A percentile compares a stretch with the other conserved stretches of the same genome.
Conservation (phyloP, 2,888 invertebrate species). For the Lasiommata megera region DNA sequence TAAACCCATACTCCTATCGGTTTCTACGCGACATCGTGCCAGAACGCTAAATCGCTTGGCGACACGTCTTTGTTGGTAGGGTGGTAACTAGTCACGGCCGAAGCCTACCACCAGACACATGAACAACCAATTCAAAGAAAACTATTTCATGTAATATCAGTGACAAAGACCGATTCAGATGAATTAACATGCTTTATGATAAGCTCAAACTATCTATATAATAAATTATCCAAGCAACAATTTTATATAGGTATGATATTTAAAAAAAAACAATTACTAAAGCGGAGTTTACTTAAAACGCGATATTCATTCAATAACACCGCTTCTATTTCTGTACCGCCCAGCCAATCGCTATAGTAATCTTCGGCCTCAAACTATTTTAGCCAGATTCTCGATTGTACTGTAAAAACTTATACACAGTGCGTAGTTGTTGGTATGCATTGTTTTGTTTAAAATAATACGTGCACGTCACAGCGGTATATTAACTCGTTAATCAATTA, state of each 20-base stretch:
- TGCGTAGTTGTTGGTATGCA: neutral
- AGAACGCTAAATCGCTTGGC: too few species aligned
- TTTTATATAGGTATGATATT: neutral
- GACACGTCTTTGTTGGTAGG: too few species aligned
- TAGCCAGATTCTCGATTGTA: constrained; percentile 52
- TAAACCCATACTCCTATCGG: too few species aligned
- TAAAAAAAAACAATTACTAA: neutral
- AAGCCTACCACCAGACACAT: too few species aligned
- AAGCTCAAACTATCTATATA: neutral
- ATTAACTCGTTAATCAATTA: too few species aligned
- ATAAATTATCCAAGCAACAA: neutral
- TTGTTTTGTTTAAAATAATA: neutral
- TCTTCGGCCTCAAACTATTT: constrained; percentile 61
- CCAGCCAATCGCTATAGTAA: constrained; percentile 56
- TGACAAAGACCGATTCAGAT: too few species aligned
- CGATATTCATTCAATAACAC: constrained; percentile 44
- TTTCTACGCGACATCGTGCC: too few species aligned
- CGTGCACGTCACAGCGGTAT: neutral
- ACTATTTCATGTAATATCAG: too few species aligned
- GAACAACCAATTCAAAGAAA: too few species aligned
- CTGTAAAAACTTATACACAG: constrained; percentile 30
- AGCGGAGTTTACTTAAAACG: constrained; percentile 25
- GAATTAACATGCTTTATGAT: too few species aligned
- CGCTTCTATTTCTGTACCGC: constrained; percentile 55
- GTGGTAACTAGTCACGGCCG: too few species aligned